A percentile compares a stretch with the other conserved stretches of the same genome.
phyloP scores from a whole-genome alignment of 2,888 invertebrate genomes.

The Megaustenia siamemsis region DNA sequence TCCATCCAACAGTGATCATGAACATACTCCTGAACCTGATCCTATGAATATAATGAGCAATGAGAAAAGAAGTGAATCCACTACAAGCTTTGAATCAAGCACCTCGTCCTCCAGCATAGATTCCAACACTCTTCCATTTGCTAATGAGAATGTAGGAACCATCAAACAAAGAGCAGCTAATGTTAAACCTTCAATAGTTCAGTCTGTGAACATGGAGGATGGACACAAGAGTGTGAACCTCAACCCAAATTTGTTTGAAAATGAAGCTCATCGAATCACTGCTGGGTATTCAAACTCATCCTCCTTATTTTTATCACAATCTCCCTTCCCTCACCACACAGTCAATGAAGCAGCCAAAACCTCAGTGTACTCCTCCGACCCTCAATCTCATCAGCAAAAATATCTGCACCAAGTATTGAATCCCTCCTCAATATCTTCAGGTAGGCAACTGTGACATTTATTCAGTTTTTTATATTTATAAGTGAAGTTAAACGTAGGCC shows the following conservation, averaged over 20 bases:
- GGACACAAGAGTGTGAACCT: slow-evolving; percentile 59
- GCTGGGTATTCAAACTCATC: slow-evolving; percentile 13
- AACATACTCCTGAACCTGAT: slow-evolving; percentile 43
- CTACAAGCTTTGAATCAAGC: slow-evolving; percentile 67
- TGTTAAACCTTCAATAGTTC: slow-evolving; percentile 74
- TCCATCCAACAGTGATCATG: slow-evolving; percentile 36
- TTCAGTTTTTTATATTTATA: background rate
- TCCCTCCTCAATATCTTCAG: slow-evolving; percentile 26
- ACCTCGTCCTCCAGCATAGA: slow-evolving; percentile 89
- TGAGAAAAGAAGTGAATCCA: slow-evolving; percentile 50
- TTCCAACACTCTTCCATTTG: slow-evolving; percentile 93
- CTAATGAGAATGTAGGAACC: slow-evolving; percentile 98
- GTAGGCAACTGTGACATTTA: slow-evolving; percentile 6
- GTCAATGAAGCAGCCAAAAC: background rate
- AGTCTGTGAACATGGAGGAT: slow-evolving; percentile 63
- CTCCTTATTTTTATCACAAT: slow-evolving; percentile 1
- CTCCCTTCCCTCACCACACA: slow-evolving; percentile 28
- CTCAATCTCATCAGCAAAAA: background rate
- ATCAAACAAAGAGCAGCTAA: slow-evolving; percentile 88
- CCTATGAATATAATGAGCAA: background rate
- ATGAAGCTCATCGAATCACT: slow-evolving; percentile 35
- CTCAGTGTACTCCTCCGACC: background rate
- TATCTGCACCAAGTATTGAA: background rate
- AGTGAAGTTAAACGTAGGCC: no score
- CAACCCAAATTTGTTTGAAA: slow-evolving; percentile 60